These are phyloP conservation scores for Sandelia bainsii DNA, from an alignment of 2,797 vertebrate genomes.

Conservation along the genomic window DNA sequence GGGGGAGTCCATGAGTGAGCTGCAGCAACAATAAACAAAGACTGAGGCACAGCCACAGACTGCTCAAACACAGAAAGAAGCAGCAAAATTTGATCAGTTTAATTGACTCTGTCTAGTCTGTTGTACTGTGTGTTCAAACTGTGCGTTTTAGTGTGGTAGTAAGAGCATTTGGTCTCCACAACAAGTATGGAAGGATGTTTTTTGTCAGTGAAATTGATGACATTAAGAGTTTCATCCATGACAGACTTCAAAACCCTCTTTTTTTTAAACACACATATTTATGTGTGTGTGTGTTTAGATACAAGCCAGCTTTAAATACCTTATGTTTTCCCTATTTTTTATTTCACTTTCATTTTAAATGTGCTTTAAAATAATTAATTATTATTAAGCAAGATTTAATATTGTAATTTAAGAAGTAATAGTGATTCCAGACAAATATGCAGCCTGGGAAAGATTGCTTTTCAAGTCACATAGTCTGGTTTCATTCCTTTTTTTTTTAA, in stretches of 20 bases:
- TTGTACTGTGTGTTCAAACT: conserved; percentile 52
- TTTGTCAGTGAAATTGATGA: conserved; percentile 57
- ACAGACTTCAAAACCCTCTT: conserved; percentile 50
- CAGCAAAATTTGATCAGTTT: conserved; percentile 68
- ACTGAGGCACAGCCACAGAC: conserved; percentile 59
- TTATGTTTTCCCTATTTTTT: conserved; percentile 13
- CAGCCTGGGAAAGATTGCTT: conserved; percentile 15
- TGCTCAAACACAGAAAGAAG: conserved; percentile 63
- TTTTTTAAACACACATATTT: conserved; percentile 7
- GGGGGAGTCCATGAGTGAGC: conserved; percentile 62
- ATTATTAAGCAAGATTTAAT: conserved; percentile 34
- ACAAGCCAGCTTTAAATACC: conserved; percentile 12
- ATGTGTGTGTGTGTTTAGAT: background rate
- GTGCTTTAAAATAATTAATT: too few species aligned
- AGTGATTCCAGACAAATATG: background rate
- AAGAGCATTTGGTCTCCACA: conserved; percentile 46
- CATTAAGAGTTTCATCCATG: conserved; percentile 51
- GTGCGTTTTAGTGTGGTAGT: conserved; percentile 45
- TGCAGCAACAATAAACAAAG: conserved; percentile 56
- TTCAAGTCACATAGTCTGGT: conserved; percentile 1
- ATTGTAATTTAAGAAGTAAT: background rate
- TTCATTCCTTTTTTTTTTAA: conserved; percentile 7
- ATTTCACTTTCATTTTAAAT: background rate
- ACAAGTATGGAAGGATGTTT: conserved; percentile 46
- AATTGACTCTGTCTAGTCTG: conserved; percentile 71